Evolutionary conservation across 2,888 invertebrate genomes (phyloP), one percentile per base, ranked within the genome.

Genomic region (Odontothrips loti): DNA sequence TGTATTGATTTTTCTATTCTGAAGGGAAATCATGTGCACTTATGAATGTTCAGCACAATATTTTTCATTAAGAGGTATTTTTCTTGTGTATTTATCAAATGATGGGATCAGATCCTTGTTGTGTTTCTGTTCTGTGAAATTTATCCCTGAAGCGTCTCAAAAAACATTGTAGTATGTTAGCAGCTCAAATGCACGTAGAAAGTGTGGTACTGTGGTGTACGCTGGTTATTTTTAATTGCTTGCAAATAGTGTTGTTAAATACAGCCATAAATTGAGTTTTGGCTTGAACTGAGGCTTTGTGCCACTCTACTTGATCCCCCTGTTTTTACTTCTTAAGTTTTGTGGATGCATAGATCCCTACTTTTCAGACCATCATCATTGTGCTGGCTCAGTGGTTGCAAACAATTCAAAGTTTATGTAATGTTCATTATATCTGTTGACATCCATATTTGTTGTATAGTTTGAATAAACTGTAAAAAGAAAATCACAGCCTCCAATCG

Each of bases 341-440:
- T 51, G 51, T 51, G 15, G 12, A 51, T 17, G 20, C 51, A 51
- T 51, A 12, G 27, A 27, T 27, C 27, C 12, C 12, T 75, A 75
- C 27, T 75, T 27, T 75, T 27, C 23, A 27, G 23, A 27, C 23
- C 68, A 23, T 23, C 9, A 27, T 12, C 8, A 27, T 3, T 75
- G 68, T 27, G 27, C 58, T 51, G 4, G 9, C 4, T 75, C 23
- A 9, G 23, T 27, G n/a, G 20, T 20, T n/a, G 23, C 11, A 23
- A 68, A 23, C 23, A 3, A 68, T 68, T 68, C 11, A 68, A 23
- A 68, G 68, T 68, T 68, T 68, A 23, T 23, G 23, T 68, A 23
- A 23, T 68, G 68, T 75, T 75, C 68, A 75, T 75, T 27, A 23
- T 23, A 68, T 68, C 68, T 75, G 68, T 75, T 75, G 27, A 75